Evolutionary conservation across 1,140 invertebrate species (phyloP).

Genomic region (Palaemon carinicauda): DNA sequence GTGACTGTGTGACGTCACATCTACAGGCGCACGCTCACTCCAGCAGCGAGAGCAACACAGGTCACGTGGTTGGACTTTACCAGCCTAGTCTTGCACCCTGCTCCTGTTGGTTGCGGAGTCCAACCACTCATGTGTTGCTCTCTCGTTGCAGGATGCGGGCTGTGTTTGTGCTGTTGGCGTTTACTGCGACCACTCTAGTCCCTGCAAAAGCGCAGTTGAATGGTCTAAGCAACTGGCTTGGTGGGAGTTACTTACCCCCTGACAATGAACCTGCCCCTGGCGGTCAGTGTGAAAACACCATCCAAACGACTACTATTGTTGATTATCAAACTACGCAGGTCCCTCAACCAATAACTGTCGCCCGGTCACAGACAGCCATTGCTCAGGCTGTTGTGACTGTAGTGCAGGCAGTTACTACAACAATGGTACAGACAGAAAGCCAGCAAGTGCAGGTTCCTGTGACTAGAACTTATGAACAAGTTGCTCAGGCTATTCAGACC

Average conservation of each 20-base stretch:
- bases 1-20: constrained; percentile 10
- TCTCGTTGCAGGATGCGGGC: constrained; percentile 42
- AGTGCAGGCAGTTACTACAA: constrained; percentile 51
- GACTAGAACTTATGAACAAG: constrained; percentile 42
- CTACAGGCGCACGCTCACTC: background rate
- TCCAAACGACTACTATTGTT: constrained; percentile 25
- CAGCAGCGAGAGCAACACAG: constrained; percentile 36
- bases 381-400: constrained; percentile 46
- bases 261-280: background rate
- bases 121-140: background rate
- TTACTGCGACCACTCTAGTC: background rate
- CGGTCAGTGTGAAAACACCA: background rate
- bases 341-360: constrained; percentile 39
- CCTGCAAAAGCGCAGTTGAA: background rate
- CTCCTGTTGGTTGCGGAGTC: background rate
- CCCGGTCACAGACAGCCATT: constrained; percentile 21
- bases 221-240: background rate
- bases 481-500: constrained; percentile 31
- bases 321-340: constrained; percentile 27
- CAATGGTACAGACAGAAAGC: constrained; percentile 48
- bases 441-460: constrained; percentile 46
- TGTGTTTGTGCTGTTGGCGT: background rate
- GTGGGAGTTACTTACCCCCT: constrained; percentile 41
- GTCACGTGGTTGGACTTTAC: constrained; percentile 22
- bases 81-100: background rate